Conservation (phyloP, 2,888 invertebrate species). For the Acrocera orbiculus region DNA sequence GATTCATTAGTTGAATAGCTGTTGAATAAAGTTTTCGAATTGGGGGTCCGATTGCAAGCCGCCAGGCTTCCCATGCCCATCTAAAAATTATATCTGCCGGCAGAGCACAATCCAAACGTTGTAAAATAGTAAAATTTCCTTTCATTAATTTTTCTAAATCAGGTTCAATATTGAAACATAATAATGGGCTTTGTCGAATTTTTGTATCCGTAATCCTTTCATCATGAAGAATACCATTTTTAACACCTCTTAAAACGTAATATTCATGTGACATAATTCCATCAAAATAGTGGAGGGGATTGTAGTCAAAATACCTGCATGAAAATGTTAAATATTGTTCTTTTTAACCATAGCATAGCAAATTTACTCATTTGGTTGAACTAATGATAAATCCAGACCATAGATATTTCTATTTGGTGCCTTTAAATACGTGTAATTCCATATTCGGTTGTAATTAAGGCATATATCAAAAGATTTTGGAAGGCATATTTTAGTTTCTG, state of each 20-base stretch:
- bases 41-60: conserved; percentile 39
- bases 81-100: conserved; percentile 31
- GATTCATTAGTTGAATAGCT: conserved; percentile 41
- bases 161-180: conserved; percentile 44
- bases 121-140: conserved; percentile 18
- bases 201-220: conserved; percentile 8
- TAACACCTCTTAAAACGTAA: conserved; percentile 13
- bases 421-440: conserved; percentile 15
- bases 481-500: conserved; percentile 38
- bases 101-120: conserved; percentile 14
- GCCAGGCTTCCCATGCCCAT: conserved; percentile 51
- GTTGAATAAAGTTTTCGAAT: conserved; percentile 37
- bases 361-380: conserved; percentile 13
- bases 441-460: conserved; percentile 20
- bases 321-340: background rate
- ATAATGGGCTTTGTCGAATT: conserved; percentile 9
- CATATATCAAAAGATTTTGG: conserved; percentile 21
- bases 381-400: conserved; percentile 12
- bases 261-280: conserved; percentile 13
- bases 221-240: background rate
- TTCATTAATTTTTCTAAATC: conserved; percentile 44
- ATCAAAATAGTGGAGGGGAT: conserved; percentile 13
- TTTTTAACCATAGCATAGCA: background rate
- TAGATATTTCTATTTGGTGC: conserved; percentile 10
- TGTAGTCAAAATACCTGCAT: conserved; percentile 9